Evolutionary conservation across 2,113 vertebrate species (phyloP).

Genomic region (Tyto alba): DNA sequence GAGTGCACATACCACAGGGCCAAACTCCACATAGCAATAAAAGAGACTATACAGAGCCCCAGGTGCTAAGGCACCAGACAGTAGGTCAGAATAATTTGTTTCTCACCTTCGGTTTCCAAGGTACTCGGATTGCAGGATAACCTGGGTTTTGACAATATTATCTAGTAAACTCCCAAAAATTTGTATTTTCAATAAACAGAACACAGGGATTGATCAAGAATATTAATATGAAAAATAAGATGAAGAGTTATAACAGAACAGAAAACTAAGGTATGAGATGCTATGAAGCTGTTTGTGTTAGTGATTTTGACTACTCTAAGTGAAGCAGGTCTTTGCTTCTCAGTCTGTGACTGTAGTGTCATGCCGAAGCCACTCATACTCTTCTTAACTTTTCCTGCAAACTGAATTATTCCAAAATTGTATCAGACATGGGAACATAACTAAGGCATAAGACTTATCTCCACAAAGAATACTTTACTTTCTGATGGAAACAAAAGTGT

Average conservation of each 20-base stretch:
- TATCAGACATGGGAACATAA: neutral
- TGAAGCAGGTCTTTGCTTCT: neutral
- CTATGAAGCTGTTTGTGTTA: neutral
- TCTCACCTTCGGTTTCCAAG: neutral
- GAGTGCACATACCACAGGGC: neutral
- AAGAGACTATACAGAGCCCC: neutral
- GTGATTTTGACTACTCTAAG: neutral
- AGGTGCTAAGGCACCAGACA: neutral
- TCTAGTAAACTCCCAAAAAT: neutral
- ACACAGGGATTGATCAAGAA: neutral
- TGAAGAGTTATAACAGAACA: neutral
- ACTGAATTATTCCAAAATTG: neutral
- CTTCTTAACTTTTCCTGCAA: neutral
- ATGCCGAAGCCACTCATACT: neutral
- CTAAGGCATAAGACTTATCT: neutral
- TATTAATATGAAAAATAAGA: neutral
- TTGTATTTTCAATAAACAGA: neutral
- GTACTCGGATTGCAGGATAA: neutral
- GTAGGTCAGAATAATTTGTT: neutral
- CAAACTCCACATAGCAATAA: neutral
- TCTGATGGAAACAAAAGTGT: neutral
- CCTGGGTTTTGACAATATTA: neutral
- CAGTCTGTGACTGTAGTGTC: neutral
- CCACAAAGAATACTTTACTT: neutral
- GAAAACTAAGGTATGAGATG: neutral